Percentiles rank a stretch among this genome's conserved stretches.
Conservation (phyloP, 2,888 invertebrate species). For the Trichogramma dendrolimi region DNA sequence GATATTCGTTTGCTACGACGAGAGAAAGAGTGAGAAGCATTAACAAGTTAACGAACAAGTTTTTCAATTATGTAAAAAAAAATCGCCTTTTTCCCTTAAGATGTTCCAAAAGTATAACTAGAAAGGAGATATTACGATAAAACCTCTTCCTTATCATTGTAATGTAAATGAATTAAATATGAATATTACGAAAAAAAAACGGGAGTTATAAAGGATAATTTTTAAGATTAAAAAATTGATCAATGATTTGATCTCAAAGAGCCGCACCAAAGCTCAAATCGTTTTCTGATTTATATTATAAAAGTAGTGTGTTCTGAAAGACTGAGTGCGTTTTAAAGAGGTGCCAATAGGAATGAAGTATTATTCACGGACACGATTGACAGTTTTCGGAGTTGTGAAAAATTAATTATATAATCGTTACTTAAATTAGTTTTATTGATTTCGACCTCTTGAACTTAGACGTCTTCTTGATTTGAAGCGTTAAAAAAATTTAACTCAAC, state of each 20-base stretch:
- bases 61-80: conserved; percentile 22
- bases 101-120: conserved; percentile 25
- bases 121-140: conserved; percentile 21
- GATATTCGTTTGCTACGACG: neutral
- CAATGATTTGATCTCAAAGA: conserved; percentile 23
- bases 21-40: conserved; percentile 6
- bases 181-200: conserved; percentile 19
- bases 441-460: too few species aligned
- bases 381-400: too few species aligned
- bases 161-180: conserved; percentile 25
- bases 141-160: conserved; percentile 28
- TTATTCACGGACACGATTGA: too few species aligned
- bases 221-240: conserved; percentile 20
- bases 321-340: neutral
- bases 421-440: too few species aligned
- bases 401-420: too few species aligned
- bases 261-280: conserved; percentile 27
- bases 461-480: too few species aligned
- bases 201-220: conserved; percentile 11
- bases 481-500: too few species aligned
- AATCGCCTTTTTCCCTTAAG: conserved; percentile 29
- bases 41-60: conserved; percentile 11
- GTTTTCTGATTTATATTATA: conserved; percentile 25
- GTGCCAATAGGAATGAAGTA: too few species aligned
- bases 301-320: conserved; percentile 8